Percentiles rank a stretch among this genome's conserved stretches.
These are phyloP conservation scores for Julus scandinavius DNA, from an alignment of 2,888 invertebrate species.

Conservation along the genomic window DNA sequence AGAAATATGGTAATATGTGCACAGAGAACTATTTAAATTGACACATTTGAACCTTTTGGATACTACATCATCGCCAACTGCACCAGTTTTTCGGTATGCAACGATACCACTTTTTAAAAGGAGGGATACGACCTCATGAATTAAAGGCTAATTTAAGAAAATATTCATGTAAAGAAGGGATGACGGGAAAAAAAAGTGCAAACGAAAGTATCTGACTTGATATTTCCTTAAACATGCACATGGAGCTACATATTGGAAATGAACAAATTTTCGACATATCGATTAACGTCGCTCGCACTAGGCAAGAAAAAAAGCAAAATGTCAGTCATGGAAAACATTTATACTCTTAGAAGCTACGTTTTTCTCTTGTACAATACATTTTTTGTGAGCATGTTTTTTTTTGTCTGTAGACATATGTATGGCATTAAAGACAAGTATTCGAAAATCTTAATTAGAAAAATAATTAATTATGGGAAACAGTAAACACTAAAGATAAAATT, in stretches of 20 bases:
- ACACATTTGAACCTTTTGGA: neutral
- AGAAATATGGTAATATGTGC: neutral
- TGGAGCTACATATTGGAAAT: neutral
- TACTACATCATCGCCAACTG: neutral
- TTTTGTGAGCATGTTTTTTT: neutral
- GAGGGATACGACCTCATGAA: neutral
- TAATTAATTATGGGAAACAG: no score
- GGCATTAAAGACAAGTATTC: no score
- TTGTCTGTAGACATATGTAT: no score
- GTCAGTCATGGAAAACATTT: neutral
- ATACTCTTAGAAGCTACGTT: neutral
- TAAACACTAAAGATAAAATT: no score
- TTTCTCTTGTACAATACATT: neutral
- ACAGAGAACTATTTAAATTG: slow-evolving; percentile 2
- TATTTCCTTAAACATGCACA: neutral
- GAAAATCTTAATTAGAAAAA: no score
- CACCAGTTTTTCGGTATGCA: neutral
- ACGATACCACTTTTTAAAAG: neutral
- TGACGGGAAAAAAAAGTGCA: neutral
- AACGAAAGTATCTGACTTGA: neutral
- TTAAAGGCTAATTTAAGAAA: neutral
- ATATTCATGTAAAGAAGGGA: neutral
- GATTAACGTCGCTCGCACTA: neutral
- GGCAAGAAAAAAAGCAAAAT: neutral
- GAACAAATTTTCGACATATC: neutral